phyloP scores from a whole-genome alignment of 2,113 vertebrate genomes.

The Leptocoma aspasia region DNA sequence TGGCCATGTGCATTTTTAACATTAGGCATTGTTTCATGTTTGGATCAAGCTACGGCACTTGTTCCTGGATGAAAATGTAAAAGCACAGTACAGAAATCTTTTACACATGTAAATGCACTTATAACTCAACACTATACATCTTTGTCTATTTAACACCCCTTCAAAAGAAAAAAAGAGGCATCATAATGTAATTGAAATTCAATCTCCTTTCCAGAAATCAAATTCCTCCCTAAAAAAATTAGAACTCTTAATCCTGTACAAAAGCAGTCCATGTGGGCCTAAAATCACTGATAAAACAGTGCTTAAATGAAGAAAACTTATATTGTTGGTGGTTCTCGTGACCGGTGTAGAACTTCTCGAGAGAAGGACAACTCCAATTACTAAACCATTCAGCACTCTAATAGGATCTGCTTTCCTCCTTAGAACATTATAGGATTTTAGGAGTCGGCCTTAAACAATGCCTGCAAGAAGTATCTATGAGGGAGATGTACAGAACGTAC shows the following conservation, averaged over 20 bases:
- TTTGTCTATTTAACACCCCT: not conserved
- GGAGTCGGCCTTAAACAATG: not conserved
- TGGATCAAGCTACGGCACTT: not conserved
- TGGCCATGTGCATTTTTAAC: not conserved
- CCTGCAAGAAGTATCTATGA: not conserved
- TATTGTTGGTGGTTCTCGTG: not conserved
- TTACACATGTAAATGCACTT: not conserved
- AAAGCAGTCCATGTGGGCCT: not conserved
- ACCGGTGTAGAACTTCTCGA: not conserved
- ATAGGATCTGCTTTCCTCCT: not conserved
- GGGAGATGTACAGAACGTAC: not conserved
- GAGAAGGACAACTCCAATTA: conserved; percentile 1
- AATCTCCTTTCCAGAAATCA: not conserved
- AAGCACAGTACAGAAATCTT: not conserved
- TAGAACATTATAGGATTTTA: not conserved
- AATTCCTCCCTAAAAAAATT: not conserved
- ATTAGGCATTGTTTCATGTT: not conserved
- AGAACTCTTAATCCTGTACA: not conserved
- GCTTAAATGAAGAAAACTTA: not conserved
- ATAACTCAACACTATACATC: not conserved
- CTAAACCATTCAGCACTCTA: not conserved
- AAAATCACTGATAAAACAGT: not conserved
- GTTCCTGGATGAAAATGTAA: not conserved
- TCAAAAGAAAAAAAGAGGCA: not conserved
- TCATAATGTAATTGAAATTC: not conserved